Base-by-base conservation (phyloP, 2,113 vertebrate species). In the Misgurnus anguillicaudatus region DNA sequence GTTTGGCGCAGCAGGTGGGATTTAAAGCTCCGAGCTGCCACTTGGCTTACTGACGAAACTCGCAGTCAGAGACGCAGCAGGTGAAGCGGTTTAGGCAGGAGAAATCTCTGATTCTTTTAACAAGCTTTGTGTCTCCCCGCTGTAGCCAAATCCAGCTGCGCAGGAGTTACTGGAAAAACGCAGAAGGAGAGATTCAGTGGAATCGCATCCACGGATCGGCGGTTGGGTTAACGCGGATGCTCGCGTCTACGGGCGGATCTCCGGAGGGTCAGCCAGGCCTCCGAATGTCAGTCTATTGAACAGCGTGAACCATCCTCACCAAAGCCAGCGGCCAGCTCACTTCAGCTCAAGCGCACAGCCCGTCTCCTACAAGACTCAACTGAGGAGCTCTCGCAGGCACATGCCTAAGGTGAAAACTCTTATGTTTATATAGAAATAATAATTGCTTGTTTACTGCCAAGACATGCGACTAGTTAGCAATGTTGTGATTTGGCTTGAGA, bases 81-180 rank as follows among this genome's bases (percentile, higher is more conserved):
- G 57, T 79, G 75, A 75, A 75, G 47, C 2, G 51, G 39, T 53
- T 63, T 6, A 16, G 45, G 58, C 48, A 47, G 65, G 65, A 48
- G 58, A 78, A 51, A 21, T 67, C 5, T 74, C 77, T 66, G 63
- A 83, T 77, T 85, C 80, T 31, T 80, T 78, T 82, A 80, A 36
- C 21, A 19, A 0, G 67, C 48, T 78, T 16, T 53, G 62, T 67
- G 82, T 87, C 88, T 58, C 81, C 84, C 84, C 86, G 36, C 16
- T 86, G 77, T 88, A 99, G 97, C 92, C 92, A 0, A 95, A 95
- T 90, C 85, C 89, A 6, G 89, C 90, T 0, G 93, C 95, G 3
- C 91, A 89, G 88, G 93, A 95, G 81, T 91, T 96, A 66, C 89
- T 96, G 31, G 95, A 95, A 81, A 89, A 87, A 88, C 90, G 90